These are phyloP conservation scores for Sylvia atricapilla DNA, from an alignment of 2,113 vertebrate genomes.

Conservation along the genomic window DNA sequence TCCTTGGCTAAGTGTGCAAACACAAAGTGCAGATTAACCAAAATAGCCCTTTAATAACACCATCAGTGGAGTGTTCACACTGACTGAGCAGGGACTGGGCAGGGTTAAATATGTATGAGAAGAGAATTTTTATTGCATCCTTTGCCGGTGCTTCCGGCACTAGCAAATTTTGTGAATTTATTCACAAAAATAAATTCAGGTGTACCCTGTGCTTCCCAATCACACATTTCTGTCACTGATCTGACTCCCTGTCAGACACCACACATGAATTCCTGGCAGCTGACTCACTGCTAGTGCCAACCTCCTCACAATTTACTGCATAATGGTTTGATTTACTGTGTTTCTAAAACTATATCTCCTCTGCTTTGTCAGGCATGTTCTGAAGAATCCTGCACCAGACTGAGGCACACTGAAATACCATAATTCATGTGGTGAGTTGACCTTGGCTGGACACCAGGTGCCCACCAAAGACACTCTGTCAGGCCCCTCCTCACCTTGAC, in stretches of 20 bases:
- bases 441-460: not conserved
- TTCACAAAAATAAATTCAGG: not conserved
- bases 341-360: not conserved
- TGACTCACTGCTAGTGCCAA: not conserved
- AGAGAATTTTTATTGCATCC: not conserved
- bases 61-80: not conserved
- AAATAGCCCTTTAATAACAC: not conserved
- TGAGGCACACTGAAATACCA: fast-evolving
- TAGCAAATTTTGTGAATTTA: not conserved
- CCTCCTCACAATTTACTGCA: not conserved
- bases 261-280: not conserved
- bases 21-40: not conserved
- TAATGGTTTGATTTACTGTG: not conserved
- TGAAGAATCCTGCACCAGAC: not conserved
- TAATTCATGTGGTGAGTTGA: fast-evolving
- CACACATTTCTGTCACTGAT: not conserved
- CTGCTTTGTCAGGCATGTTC: not conserved
- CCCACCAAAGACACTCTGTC: not conserved
- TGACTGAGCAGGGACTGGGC: not conserved
- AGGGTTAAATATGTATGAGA: not conserved
- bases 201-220: not conserved
- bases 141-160: not conserved
- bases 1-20: not conserved
- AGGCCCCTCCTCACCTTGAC: not conserved
- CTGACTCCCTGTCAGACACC: not conserved